Percentiles rank a stretch among this genome's conserved stretches.
Conservation (phyloP, 2,888 invertebrate genomes). For the Melanophora roralis region DNA sequence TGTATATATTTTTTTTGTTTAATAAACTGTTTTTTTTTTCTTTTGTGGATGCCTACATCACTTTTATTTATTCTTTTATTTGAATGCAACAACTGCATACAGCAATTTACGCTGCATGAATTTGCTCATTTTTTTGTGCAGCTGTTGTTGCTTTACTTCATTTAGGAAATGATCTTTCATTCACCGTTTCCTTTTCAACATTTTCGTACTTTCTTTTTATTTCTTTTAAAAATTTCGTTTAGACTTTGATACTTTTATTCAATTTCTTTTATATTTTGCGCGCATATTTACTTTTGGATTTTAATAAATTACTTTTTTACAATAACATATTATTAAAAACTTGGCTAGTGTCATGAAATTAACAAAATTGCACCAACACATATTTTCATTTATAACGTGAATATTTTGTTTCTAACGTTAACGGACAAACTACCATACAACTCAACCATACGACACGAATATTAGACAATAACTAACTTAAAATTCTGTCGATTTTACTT, state of each 20-base stretch:
- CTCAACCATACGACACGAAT: conserved; percentile 13
- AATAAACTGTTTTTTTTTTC: no score
- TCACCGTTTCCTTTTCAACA: conserved; percentile 27
- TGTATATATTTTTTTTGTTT: no score
- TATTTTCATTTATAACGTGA: neutral
- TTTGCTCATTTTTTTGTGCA: neutral
- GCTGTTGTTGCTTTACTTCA: conserved; percentile 8
- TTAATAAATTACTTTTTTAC: conserved; percentile 12
- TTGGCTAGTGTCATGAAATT: conserved; percentile 1
- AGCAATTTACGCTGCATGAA: conserved; percentile 7
- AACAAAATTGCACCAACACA: neutral
- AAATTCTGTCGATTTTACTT: neutral
- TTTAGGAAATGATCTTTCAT: conserved; percentile 34
- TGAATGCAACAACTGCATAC: neutral
- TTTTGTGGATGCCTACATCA: neutral
- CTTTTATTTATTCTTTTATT: conserved; percentile 7
- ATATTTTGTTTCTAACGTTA: neutral
- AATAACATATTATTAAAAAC: neutral
- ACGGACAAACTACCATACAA: neutral
- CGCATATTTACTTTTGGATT: conserved; percentile 8
- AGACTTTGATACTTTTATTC: neutral
- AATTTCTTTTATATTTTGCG: neutral
- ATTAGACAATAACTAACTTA: conserved; percentile 29
- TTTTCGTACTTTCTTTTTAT: conserved; percentile 50
- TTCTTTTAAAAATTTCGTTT: conserved; percentile 6